Evolutionary conservation across 2,888 invertebrate genomes (phyloP).

Genomic region (Machimus rusticus): DNA sequence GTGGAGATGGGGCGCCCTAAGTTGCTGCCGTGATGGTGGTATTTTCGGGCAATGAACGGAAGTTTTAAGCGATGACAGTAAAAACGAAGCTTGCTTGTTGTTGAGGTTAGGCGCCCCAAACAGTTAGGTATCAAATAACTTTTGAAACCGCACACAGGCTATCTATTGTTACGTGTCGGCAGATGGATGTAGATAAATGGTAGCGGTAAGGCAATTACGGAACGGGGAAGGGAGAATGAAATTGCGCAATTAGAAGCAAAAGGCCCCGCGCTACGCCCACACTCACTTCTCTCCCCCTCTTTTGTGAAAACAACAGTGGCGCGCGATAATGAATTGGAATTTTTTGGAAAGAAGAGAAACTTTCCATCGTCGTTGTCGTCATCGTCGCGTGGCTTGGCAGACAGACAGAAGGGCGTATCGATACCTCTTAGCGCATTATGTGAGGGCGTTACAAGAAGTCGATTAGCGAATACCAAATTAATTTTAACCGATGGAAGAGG

Average conservation of each 20-base stretch:
- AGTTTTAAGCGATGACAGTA: conserved; percentile 43
- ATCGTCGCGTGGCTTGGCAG: background rate
- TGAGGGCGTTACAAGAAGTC: background rate
- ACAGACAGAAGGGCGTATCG: background rate
- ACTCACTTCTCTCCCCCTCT: background rate
- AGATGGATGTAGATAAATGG: background rate
- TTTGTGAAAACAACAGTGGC: background rate
- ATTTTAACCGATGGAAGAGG: background rate
- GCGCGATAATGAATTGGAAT: background rate
- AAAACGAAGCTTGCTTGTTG: conserved; percentile 22
- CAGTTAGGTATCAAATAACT: background rate
- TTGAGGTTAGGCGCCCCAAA: conserved; percentile 1
- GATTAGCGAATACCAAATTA: background rate
- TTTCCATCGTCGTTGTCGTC: background rate
- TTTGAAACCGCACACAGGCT: background rate
- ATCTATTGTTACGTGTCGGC: background rate
- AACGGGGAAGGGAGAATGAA: background rate
- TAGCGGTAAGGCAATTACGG: background rate
- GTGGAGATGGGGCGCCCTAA: background rate
- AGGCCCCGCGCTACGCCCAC: background rate
- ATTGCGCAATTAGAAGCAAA: background rate
- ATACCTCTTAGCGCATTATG: background rate
- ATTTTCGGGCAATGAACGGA: conserved; percentile 24
- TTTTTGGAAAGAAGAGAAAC: background rate
- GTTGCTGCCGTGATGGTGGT: background rate